Percentiles rank a stretch among this genome's conserved stretches.
Evolutionary conservation across 2,888 invertebrate species (phyloP).

Genomic region (Mythimna ferrago): DNA sequence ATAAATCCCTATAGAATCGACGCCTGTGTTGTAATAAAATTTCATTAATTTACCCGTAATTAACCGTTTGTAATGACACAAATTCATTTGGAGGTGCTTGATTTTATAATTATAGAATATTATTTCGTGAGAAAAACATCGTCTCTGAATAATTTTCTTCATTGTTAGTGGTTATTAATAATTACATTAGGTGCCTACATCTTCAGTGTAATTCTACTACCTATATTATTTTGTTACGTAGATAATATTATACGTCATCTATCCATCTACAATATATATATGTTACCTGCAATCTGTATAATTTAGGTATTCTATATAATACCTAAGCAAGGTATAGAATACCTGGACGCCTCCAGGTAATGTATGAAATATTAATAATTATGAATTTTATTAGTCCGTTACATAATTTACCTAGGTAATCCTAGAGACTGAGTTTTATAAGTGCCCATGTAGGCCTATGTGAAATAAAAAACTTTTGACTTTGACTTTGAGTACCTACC

Average conservation of each 20-base stretch:
- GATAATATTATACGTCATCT: not conserved
- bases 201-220: not conserved
- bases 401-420: no score
- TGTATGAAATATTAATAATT: no score
- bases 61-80: constrained; percentile 3
- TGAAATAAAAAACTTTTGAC: no score
- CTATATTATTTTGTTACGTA: constrained; percentile 2
- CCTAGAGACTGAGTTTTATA: no score
- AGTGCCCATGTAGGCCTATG: no score
- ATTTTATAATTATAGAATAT: constrained; percentile 26
- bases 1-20: not conserved
- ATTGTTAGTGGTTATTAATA: constrained; percentile 29
- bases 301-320: no score
- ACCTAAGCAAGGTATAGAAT: no score
- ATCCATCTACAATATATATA: not conserved
- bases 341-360: no score
- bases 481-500: no score
- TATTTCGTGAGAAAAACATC: constrained; percentile 13
- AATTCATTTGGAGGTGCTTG: constrained; percentile 17
- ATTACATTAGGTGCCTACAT: constrained; percentile 12
- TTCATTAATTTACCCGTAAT: constrained; percentile 9
- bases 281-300: not conserved
- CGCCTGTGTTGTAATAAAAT: not conserved
- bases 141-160: constrained; percentile 30
- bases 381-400: no score